A percentile compares a stretch with the other conserved stretches of the same genome.
Conservation (phyloP, 2,888 invertebrate genomes). For the Eustalomyia histrio region DNA sequence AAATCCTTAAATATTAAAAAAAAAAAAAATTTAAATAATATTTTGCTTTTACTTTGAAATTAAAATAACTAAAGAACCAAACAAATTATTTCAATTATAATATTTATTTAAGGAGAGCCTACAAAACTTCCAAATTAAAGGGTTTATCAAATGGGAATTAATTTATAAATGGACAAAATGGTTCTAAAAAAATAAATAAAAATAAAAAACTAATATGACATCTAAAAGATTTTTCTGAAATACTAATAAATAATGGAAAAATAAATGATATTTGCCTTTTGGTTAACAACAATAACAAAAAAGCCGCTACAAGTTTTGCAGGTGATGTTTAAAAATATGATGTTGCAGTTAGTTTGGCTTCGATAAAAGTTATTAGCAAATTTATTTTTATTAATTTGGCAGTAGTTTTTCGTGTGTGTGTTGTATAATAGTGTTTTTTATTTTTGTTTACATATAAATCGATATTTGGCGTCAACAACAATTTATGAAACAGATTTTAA, state of each 20-base stretch:
- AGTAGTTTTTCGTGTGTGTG: constrained; percentile 13
- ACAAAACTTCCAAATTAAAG: too few species aligned
- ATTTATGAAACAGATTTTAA: constrained; percentile 10
- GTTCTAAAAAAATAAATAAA: background rate
- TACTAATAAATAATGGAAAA: constrained; percentile 7
- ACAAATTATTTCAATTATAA: too few species aligned
- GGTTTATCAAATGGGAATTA: too few species aligned
- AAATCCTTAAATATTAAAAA: too few species aligned
- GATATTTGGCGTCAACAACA: constrained; percentile 63
- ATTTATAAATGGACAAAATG: background rate
- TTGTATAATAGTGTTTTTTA: constrained; percentile 10
- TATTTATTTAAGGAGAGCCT: too few species aligned
- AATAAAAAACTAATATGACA: background rate
- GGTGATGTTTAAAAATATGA: constrained; percentile 27
- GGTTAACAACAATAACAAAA: constrained; percentile 40
- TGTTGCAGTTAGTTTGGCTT: constrained; percentile 53
- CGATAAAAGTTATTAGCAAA: constrained; percentile 52
- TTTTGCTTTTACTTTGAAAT: too few species aligned
- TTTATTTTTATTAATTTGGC: constrained; percentile 20
- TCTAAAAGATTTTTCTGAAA: background rate
- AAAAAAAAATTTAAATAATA: too few species aligned
- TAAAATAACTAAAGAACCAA: too few species aligned
- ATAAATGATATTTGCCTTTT: constrained; percentile 62
- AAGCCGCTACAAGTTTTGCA: constrained; percentile 41
- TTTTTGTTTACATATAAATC: constrained; percentile 16